Evolutionary conservation across 2,888 invertebrate genomes (phyloP).

Genomic region (Mythimna ferrago): DNA sequence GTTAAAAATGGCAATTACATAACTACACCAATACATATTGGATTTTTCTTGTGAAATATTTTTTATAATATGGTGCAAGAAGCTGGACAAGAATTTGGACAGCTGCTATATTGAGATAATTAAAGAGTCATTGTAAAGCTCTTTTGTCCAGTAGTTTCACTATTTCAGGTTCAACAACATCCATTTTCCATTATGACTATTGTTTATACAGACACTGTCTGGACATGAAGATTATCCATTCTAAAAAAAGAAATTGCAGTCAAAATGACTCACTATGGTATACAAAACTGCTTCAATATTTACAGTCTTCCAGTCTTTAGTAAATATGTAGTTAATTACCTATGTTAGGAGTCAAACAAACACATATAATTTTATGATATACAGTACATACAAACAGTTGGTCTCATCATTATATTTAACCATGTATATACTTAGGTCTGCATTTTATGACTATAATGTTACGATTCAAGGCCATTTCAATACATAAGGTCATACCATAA

Average conservation of each 20-base stretch:
- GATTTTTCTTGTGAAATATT: background rate
- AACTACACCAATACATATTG: too few species aligned
- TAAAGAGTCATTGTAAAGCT: background rate
- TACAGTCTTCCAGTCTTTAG: slow-evolving; percentile 20
- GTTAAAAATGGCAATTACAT: too few species aligned
- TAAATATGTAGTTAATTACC: slow-evolving; percentile 27
- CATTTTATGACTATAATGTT: slow-evolving; percentile 50
- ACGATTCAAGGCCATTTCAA: slow-evolving; percentile 46
- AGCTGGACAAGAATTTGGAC: background rate
- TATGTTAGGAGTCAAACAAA: background rate
- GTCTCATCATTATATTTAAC: slow-evolving; percentile 32
- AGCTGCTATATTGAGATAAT: background rate
- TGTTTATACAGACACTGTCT: slow-evolving; percentile 11
- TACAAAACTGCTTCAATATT: slow-evolving; percentile 29
- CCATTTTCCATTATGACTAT: background rate
- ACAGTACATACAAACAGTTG: slow-evolving; percentile 29
- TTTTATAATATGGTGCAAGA: background rate
- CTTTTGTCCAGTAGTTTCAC: background rate
- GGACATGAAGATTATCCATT: background rate
- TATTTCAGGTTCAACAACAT: slow-evolving; percentile 23
- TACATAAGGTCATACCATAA: slow-evolving; percentile 30
- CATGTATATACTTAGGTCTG: slow-evolving; percentile 40
- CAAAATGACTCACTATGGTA: slow-evolving; percentile 2
- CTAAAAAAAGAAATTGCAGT: slow-evolving; percentile 22
- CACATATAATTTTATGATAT: slow-evolving; percentile 3